A percentile compares a stretch with the other conserved stretches of the same genome.
phyloP scores from a whole-genome alignment of 2,113 vertebrate genomes.

The Callopanchax toddi region DNA sequence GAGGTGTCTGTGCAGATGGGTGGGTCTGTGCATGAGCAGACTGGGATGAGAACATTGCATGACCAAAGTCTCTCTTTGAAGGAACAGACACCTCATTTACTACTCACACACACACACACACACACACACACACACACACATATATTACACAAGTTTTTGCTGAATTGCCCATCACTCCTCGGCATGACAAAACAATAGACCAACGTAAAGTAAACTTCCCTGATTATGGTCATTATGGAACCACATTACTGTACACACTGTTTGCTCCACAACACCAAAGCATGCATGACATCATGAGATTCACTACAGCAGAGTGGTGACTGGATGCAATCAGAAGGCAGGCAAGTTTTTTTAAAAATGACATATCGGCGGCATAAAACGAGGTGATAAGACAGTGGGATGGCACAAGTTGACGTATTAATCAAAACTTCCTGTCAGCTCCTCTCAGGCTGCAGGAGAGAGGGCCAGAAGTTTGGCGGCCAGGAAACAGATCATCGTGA shows the following conservation, averaged over 20 bases:
- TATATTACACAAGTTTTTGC: constrained; percentile 1
- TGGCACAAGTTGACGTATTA: constrained; percentile 31
- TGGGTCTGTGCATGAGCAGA: constrained; percentile 42
- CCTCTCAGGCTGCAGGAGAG: constrained; percentile 17
- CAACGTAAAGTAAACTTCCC: constrained; percentile 29
- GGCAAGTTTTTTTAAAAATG: constrained; percentile 1
- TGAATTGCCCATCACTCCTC: constrained; percentile 22
- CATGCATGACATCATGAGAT: constrained; percentile 30
- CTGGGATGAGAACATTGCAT: constrained; percentile 54
- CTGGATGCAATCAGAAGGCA: background rate
- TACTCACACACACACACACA: constrained; percentile 5
- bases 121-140: constrained; percentile 16
- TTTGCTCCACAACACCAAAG: constrained; percentile 13
- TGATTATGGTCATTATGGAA: constrained; percentile 30
- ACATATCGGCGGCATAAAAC: constrained; percentile 11
- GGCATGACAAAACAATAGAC: constrained; percentile 34
- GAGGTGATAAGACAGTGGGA: constrained; percentile 5
- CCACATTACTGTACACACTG: constrained; percentile 24
- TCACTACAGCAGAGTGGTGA: constrained; percentile 7
- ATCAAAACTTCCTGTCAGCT: constrained; percentile 31
- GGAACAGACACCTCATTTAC: constrained; percentile 7
- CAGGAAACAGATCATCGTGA: constrained; percentile 39
- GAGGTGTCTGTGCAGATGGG: constrained; percentile 59
- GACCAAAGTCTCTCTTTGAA: constrained; percentile 59
- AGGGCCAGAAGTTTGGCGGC: constrained; percentile 7